These are phyloP conservation scores for Asbolus verrucosus DNA, from an alignment of 1,140 invertebrate species.

Conservation along the genomic window DNA sequence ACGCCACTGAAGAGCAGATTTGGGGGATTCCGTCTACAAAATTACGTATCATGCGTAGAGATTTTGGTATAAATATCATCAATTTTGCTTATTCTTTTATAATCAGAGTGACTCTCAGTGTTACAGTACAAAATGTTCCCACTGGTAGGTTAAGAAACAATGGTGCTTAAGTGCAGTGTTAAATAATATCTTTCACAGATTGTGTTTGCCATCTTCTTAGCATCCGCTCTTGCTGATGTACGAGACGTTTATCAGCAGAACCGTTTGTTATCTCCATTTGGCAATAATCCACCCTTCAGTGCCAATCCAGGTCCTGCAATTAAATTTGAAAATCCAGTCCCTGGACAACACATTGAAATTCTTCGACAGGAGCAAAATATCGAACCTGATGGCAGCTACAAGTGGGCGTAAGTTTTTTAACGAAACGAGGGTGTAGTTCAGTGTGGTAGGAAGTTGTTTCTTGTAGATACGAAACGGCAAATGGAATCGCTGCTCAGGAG, in stretches of 20 bases:
- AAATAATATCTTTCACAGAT: no score
- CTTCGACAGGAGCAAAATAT: constrained; percentile 16
- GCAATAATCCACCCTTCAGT: not conserved
- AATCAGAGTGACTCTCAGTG: not conserved
- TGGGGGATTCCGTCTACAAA: constrained; percentile 2
- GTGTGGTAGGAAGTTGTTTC: not conserved
- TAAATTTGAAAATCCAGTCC: not conserved
- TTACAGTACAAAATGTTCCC: not conserved
- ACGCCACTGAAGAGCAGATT: constrained; percentile 3
- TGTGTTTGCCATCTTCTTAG: not conserved
- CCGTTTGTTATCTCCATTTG: constrained; percentile 1
- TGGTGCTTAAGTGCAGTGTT: not conserved
- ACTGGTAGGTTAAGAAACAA: constrained; percentile 9
- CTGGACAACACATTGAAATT: not conserved
- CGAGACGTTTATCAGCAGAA: constrained; percentile 2
- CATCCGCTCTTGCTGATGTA: not conserved
- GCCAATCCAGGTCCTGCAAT: constrained; percentile 11
- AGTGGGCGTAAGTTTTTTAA: constrained; percentile 29
- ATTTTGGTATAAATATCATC: constrained; percentile 29
- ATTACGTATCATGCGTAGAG: no score
- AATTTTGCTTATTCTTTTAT: constrained; percentile 14
- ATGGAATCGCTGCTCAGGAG: constrained; percentile 68
- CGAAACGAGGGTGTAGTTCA: not conserved
- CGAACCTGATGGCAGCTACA: constrained; percentile 38
- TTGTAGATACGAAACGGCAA: constrained; percentile 67